Base-by-base conservation (phyloP, 2,797 vertebrate species). In the Sebastes hubbsi region DNA sequence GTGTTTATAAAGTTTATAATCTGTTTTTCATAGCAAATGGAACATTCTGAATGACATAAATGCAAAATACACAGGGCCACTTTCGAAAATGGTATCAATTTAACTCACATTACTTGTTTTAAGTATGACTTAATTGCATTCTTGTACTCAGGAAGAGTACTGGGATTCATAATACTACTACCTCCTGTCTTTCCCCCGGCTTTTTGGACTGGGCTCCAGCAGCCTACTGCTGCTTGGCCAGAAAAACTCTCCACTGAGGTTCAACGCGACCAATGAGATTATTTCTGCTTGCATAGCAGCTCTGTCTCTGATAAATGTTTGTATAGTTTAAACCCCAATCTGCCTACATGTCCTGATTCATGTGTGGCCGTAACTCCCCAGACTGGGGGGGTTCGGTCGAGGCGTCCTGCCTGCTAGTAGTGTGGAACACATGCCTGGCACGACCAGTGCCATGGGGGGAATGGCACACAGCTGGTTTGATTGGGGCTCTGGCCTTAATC, bases 401-500 rank as follows among this genome's bases (percentile, higher is more conserved):
- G 82, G 83, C 74, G 68, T 81, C 69, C 63, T 79, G 78, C 75
- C 82, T 82, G 87, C 80, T 85, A 58, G 79, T 77, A 85, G 79
- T 81, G 84, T 88, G 80, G 84, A 92, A 91, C 89, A 94, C 90
- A 92, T 84, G 89, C 80, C 84, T 92, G 93, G 91, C 89, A 93
- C 87, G 75, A 73, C 52, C 60, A 49, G 74, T 75, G 74, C 83
- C 83, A 84, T 69, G 55, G 72, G 85, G 87, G 74, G 86, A 91
- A 88, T 72, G 86, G 85, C 84, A 91, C 87, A 89, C 92, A 93
- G 92, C 91, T 94, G 93, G 89, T 95, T 89, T 93, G 92, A 93
- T 92, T 95, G 90, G 89, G 93, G 89, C 87, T 84, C 82, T 85
- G 90, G 91, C 89, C 84, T 87, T 91, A 92, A 92, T 89, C 80